These are phyloP conservation scores for Xylocopa sonorina DNA, from an alignment of 1,140 invertebrate species.

Conservation along the genomic window DNA sequence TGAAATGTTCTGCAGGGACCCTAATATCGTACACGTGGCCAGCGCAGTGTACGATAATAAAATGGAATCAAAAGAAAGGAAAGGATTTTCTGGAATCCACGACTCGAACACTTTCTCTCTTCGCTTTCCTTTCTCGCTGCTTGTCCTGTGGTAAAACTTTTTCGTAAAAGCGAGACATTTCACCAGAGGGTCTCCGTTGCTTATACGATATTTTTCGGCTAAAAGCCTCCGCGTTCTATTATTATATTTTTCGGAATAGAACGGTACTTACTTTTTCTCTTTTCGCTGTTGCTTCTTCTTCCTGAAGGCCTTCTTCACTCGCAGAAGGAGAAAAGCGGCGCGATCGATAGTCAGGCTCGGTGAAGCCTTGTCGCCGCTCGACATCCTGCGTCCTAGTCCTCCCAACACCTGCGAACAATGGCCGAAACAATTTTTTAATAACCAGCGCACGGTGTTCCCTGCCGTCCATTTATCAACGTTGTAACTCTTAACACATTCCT, in stretches of 20 bases:
- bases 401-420: slow-evolving; percentile 68
- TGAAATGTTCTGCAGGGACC: no score
- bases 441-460: no score
- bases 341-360: slow-evolving; percentile 89
- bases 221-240: not conserved
- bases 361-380: slow-evolving; percentile 79
- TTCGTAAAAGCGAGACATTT: not conserved
- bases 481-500: no score
- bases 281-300: slow-evolving; percentile 93
- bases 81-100: no score
- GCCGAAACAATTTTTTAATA: not conserved
- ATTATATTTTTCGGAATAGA: not conserved
- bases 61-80: no score
- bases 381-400: slow-evolving; percentile 76
- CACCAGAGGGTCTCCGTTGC: no score
- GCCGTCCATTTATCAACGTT: no score
- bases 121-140: not conserved
- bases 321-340: slow-evolving; percentile 92
- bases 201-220: no score
- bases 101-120: not conserved
- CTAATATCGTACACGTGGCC: no score
- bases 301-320: slow-evolving; percentile 94
- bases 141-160: not conserved
- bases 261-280: slow-evolving; percentile 87
- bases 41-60: no score